Base-by-base conservation (phyloP, 1,140 invertebrate species). In the Branchinecta lynchi region DNA sequence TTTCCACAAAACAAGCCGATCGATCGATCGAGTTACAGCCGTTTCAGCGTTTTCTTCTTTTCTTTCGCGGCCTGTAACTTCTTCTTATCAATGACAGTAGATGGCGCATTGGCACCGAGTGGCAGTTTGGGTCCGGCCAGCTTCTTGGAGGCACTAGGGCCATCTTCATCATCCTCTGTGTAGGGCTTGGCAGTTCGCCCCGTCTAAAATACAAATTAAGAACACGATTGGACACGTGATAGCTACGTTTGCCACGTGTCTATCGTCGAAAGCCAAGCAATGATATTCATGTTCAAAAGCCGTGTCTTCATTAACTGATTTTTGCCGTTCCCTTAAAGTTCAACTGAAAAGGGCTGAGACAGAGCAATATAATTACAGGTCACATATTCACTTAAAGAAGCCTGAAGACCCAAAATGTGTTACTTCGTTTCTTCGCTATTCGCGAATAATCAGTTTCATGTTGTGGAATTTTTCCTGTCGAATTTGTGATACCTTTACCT, bases 41-140 rank as follows among this genome's bases (percentile, higher is more conserved):
- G 83, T 78, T 93, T 93, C 66, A 93, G 81, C 73, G 89, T 89
- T 79, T 89, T 84, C 76, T 90, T 92, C 79, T 92, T 92, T 75
- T 92, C 89, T 82, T 90, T 89, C 66, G 87, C 78, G 73, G 87
- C 80, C 77, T 88, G 88, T 74, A 86, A 88, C 76, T 87, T 90
- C 76, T 89, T 87, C 17, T 76, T 81, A 73, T 81, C 81, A 21
- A 87, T 86, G 69, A 89, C 73, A 79, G 89, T 89, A 15, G 51
- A 60, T 32, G 32, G 32, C 32, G 32, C 32, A 6, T 60, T 60
- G 12, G 51, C 51, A 60, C 51, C 17, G 12, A 60, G 17, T 60
- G 51, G 51, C 51, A 15, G 51, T 80, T 88, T 90, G 76, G 91
- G 89, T 60, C 86, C 83, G 2, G 89, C 89, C 76, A 90, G 89